Evolutionary conservation across 2,888 invertebrate genomes (phyloP), one percentile per base, ranked within the genome.

Genomic region (Mythimna impura): DNA sequence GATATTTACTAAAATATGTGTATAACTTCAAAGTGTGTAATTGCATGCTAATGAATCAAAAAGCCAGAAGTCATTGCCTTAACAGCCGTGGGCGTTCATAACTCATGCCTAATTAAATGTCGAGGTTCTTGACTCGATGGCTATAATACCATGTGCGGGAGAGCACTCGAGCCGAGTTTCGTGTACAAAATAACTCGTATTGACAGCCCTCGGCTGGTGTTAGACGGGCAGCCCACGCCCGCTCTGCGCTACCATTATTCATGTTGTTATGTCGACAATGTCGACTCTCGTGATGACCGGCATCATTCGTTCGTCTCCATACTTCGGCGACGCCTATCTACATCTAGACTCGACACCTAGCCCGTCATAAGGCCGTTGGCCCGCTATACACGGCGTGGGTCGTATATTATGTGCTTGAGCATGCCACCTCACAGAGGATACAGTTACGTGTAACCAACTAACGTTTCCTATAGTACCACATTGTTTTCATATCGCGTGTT

Each of bases 51-150:
- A 93, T 93, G 89, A 93, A 93, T 93, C 92, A 93, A 94, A 91
- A 91, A 91, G 90, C 86, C 90, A 92, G 91, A 89, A 94, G 93
- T 93, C 94, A 92, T 92, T 93, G 93, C 89, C 92, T 93, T 86
- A 89, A 86, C 83, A 87, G 85, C 88, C 89, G 93, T 93, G 91
- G 93, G 94, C 92, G 92, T 92, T 92, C 92, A 92, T 94, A 94
- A 94, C 92, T 94, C 93, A 93, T 90, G 90, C 90, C 90, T 94
- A 94, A 95, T 95, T 94, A 93, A 94, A 93, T 92, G 91, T 89
- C 91, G 93, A 93, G 94, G 93, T 94, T 93, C 92, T 94, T 93
- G 93, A 94, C 94, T 93, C 87, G 84, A 78, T 86, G 80, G 86
- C 80, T 87, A 86, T 87, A 86, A 85, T 84, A 83, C 84, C 83